These are phyloP conservation scores for Acanthoscelides obtectus DNA, from an alignment of 2,888 invertebrate species.

Conservation along the genomic window DNA sequence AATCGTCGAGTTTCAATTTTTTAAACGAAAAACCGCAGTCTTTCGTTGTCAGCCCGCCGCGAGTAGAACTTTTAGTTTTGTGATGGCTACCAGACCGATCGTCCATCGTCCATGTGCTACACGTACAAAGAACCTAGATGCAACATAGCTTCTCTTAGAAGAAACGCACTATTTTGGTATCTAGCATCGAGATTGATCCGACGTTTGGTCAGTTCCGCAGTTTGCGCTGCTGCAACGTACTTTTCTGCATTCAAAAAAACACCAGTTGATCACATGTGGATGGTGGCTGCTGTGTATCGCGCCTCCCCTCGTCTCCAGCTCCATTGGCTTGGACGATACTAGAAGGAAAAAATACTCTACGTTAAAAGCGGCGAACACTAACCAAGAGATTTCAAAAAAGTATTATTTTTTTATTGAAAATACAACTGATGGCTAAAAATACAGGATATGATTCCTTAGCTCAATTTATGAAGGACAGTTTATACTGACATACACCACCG, in stretches of 20 bases:
- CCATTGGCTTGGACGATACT: slow-evolving; percentile 96
- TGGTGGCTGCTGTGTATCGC: slow-evolving; percentile 89
- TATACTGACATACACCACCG: too few relatives aligned
- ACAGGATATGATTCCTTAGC: too few relatives aligned
- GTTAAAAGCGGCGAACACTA: too few relatives aligned
- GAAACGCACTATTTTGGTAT: not conserved
- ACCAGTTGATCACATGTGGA: slow-evolving; percentile 83
- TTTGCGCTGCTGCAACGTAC: not conserved
- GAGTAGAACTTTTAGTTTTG: not conserved
- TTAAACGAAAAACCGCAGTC: too few relatives aligned
- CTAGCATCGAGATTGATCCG: not conserved
- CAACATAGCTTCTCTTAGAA: not conserved
- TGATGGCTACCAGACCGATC: not conserved
- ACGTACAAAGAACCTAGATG: not conserved
- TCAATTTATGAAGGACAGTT: too few relatives aligned
- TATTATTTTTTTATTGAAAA: too few relatives aligned
- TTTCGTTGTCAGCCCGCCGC: too few relatives aligned
- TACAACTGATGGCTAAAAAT: too few relatives aligned
- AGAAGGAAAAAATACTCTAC: slow-evolving; percentile 42
- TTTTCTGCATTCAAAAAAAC: slow-evolving; percentile 1
- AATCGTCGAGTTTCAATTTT: too few relatives aligned
- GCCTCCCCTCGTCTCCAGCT: slow-evolving; percentile 88
- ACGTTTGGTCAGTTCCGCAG: not conserved
- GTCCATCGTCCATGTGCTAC: not conserved
- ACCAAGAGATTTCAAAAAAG: too few relatives aligned